Evolutionary conservation across 2,113 vertebrate genomes (phyloP), one percentile per base, ranked within the genome.

Genomic region (Archocentrus centrarchus): DNA sequence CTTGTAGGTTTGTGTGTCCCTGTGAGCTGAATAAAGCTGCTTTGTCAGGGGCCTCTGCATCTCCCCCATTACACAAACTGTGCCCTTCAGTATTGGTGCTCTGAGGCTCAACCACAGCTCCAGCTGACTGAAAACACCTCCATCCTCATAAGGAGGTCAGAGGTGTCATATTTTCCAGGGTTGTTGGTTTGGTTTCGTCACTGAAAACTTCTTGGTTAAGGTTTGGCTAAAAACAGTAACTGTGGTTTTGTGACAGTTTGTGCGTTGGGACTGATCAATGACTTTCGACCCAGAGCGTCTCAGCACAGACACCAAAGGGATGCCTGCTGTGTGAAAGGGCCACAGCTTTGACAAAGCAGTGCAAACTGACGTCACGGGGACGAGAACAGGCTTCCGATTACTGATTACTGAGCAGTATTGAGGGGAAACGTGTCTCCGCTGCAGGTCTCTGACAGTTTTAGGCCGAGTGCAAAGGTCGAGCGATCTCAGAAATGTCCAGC

Each of bases 391-490:
- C 47, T 10, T 27, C 53, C 68, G 14, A 4, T 63, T 27, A 8
- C 1, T 73, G 58, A 76, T 79, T 85, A 59, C 84, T 76, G 82
- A 77, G 77, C 86, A 91, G 88, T 86, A 86, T 90, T 87, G 39
- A 81, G 53, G 70, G 22, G 5, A 20, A 70, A 35, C 32, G 32
- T 8, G 35, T 37, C 35, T 37, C 35, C 7, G 35, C 35, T 7
- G 7, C 37, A 37, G 37, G 37, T 37, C 37, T 35, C 32, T 35
- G 32, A 35, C 1, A 0, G 6, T 35, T 39, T 39, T 39, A 39
- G 37, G 2, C 37, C 2, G 8, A 3, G 37, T 8, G 7, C 37
- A 70, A 14, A 76, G 2, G n/a, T 24, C 13, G 13, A 24, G 0
- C n/a, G 0, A 44, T 44, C 0, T 66, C 37, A 66, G 37, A 41